A percentile compares a stretch with the other conserved stretches of the same genome.
Conservation (phyloP, 2,888 invertebrate genomes). For the Trissolcus brochymenae region DNA sequence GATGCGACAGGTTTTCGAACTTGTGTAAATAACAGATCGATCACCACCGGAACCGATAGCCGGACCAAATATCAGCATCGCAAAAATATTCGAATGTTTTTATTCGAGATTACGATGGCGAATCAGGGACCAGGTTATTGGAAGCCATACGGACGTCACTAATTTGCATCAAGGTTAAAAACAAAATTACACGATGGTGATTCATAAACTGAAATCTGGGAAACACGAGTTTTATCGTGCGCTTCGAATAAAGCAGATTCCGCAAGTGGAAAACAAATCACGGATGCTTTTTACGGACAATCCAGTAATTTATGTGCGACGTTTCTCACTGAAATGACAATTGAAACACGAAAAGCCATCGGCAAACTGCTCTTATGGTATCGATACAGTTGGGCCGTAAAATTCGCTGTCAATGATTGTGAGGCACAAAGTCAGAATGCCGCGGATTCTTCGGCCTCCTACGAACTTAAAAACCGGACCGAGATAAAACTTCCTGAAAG, state of each 20-base stretch:
- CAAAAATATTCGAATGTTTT: constrained; percentile 14
- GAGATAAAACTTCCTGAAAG: constrained; percentile 49
- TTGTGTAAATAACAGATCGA: neutral
- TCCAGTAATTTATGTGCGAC: neutral
- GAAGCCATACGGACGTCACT: constrained; percentile 23
- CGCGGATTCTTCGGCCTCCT: constrained; percentile 40
- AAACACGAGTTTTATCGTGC: constrained; percentile 11
- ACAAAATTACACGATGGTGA: constrained; percentile 35
- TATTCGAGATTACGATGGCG: constrained; percentile 37
- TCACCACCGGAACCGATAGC: constrained; percentile 24
- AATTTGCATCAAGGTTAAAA: constrained; percentile 47
- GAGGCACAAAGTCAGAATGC: constrained; percentile 28
- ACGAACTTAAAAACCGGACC: constrained; percentile 48
- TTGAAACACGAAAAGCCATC: constrained; percentile 2
- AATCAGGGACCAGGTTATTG: constrained; percentile 22
- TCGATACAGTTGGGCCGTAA: constrained; percentile 19
- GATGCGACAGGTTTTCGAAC: constrained; percentile 22
- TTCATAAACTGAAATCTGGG: constrained; percentile 24
- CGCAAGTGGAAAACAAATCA: constrained; percentile 4
- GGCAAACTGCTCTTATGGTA: constrained; percentile 7
- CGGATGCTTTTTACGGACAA: constrained; percentile 8
- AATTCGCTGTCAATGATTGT: constrained; percentile 20
- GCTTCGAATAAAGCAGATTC: constrained; percentile 3
- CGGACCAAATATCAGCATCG: constrained; percentile 26
- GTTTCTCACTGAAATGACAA: constrained; percentile 3